These are phyloP conservation scores for Cygnus olor DNA, from an alignment of 2,797 vertebrate species.

Conservation along the genomic window DNA sequence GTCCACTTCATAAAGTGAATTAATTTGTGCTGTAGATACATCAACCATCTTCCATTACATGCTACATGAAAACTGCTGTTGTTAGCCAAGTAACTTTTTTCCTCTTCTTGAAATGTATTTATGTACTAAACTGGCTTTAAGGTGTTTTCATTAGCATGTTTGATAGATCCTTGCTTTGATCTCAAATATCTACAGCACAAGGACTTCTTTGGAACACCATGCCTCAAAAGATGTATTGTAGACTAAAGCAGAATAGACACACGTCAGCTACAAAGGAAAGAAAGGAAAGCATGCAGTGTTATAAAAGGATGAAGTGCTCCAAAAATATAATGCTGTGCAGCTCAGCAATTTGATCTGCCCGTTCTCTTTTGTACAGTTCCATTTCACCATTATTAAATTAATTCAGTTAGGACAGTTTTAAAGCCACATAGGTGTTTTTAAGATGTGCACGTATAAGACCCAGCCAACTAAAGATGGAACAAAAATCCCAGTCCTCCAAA, in stretches of 20 bases:
- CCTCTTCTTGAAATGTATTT: conserved; percentile 7
- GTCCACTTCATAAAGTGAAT: conserved; percentile 46
- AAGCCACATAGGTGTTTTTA: background rate
- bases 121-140: background rate
- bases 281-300: background rate
- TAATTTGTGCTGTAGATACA: conserved; percentile 34
- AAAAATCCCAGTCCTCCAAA: background rate
- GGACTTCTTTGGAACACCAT: background rate
- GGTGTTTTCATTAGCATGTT: background rate
- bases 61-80: conserved; percentile 16
- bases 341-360: background rate
- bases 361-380: background rate
- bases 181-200: background rate
- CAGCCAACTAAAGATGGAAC: background rate
- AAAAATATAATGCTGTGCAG: background rate
- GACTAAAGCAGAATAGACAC: background rate
- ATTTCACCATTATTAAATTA: background rate
- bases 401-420: background rate
- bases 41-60: background rate
- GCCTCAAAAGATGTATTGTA: background rate
- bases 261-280: background rate
- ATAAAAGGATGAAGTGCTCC: background rate
- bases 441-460: background rate
- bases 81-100: background rate
- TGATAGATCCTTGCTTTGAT: conserved; percentile 35